Percentiles rank a stretch among this genome's conserved stretches.
These are phyloP conservation scores for Caenorhabditis becei DNA, from an alignment of 2,888 invertebrate genomes.

Conservation along the genomic window DNA sequence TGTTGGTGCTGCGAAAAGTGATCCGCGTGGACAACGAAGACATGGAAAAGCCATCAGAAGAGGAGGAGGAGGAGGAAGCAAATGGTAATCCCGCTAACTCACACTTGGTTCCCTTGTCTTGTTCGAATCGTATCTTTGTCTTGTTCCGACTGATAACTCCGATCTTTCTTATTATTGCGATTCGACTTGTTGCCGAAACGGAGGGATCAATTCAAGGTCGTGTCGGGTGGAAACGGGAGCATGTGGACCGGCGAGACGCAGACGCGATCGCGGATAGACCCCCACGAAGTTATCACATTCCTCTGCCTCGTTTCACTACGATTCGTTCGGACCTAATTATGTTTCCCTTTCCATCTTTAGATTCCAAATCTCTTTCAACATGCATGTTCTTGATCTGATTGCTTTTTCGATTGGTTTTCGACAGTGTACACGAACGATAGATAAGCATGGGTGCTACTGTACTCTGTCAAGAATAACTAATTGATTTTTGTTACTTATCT, in stretches of 20 bases:
- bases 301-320: constrained; percentile 30
- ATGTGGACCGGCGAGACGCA: constrained; percentile 16
- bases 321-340: constrained; percentile 48
- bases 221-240: constrained; percentile 14
- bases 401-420: neutral
- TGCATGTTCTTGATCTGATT: constrained; percentile 5
- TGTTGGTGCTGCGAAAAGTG: constrained; percentile 26
- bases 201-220: constrained; percentile 56
- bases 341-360: constrained; percentile 26
- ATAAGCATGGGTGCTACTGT: neutral
- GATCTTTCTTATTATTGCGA: constrained; percentile 51
- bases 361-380: neutral
- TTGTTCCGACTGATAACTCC: constrained; percentile 43
- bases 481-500: neutral
- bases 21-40: neutral
- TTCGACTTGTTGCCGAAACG: constrained; percentile 42
- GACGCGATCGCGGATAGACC: constrained; percentile 34
- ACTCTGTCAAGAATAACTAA: no score
- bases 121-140: constrained; percentile 29
- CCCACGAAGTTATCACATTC: constrained; percentile 56
- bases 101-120: neutral
- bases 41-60: neutral
- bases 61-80: constrained; percentile 6
- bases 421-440: neutral
- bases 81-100: constrained; percentile 13